Evolutionary conservation across 1,140 invertebrate genomes (phyloP), one percentile per base, ranked within the genome.

Genomic region (Drosophila repleta): DNA sequence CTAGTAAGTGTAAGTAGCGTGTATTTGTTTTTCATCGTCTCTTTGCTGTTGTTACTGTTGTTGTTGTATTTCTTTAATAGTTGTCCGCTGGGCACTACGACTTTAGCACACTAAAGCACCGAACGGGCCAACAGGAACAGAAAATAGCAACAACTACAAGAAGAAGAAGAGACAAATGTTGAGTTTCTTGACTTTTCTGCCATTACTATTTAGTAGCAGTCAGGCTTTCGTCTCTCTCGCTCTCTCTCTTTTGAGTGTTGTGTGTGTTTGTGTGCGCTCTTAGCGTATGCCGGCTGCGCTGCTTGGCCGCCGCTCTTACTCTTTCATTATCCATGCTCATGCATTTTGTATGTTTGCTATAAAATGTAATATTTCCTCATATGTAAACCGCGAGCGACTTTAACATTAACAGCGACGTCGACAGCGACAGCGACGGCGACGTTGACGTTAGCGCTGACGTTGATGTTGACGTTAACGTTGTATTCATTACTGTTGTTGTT

Each of bases 131-230:
- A 66, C 68, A 71, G 49, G 55, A 67, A 51, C 60, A 56, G 53
- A 11, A 53, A 37, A 46, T 13, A 46, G 20, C 52, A 76, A 45
- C 57, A 82, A 32, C 76, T 66, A 64, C 53, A 70, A 24, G 32
- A 52, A 21, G 41, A 46, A 21, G 13, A 51, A 48, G 17, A 24
- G 24, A 45, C 56, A 85, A 80, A 78, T 75, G 78, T 70, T 63
- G 83, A 87, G 82, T 87, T 87, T 87, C 82, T 87, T 87, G 82
- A 87, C 82, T 87, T 87, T 87, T 82, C 84, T 77, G 82, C 65
- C 55, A 67, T 56, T 67, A 62, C 58, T 67, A 73, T 76, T 67
- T 72, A 57, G 62, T 75, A 56, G 64, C 51, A 71, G 39, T 15
- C 15, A 64, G 45, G 63, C 76, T 61, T 58, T 68, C 37, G 43